phyloP scores from a whole-genome alignment of 2,888 invertebrate species.

The Schizotus pectinicornis region DNA sequence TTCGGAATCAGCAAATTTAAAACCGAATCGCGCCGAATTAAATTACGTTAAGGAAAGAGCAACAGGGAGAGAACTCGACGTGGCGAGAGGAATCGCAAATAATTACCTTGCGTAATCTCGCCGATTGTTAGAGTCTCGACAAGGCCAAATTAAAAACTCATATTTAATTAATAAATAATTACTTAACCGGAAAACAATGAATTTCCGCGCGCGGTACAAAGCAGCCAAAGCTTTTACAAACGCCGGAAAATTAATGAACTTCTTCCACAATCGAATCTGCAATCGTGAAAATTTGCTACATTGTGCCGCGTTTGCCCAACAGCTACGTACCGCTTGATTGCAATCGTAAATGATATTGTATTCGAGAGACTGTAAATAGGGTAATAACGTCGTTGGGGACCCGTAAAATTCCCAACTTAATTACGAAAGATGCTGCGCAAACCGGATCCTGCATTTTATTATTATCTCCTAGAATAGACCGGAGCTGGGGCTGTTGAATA shows the following conservation, averaged over 20 bases:
- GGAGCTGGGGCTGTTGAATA: too few relatives aligned
- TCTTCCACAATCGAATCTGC: slow-evolving; percentile 5
- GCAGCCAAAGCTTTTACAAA: slow-evolving; percentile 7
- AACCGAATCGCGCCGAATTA: background rate
- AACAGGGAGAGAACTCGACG: background rate
- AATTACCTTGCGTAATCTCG: slow-evolving; percentile 2
- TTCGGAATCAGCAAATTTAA: background rate
- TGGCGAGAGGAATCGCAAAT: background rate
- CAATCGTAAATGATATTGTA: slow-evolving; percentile 7
- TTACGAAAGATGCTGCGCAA: background rate
- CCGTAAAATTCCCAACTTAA: slow-evolving; percentile 9
- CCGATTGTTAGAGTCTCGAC: background rate
- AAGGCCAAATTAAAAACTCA: slow-evolving; percentile 10
- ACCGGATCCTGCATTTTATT: too few relatives aligned
- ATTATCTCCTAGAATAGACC: too few relatives aligned
- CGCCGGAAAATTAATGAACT: slow-evolving; percentile 17
- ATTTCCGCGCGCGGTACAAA: slow-evolving; percentile 2
- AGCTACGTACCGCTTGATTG: slow-evolving; percentile 2
- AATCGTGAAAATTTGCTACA: slow-evolving; percentile 16
- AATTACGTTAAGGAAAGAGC: background rate
- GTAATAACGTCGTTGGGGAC: slow-evolving; percentile 10
- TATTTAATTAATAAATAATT: slow-evolving; percentile 20
- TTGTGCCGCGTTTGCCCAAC: slow-evolving; percentile 1
- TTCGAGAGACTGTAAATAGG: slow-evolving; percentile 10
- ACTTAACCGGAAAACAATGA: slow-evolving; percentile 12